These are phyloP conservation scores for Gouania willdenowi DNA, from an alignment of 2,797 vertebrate genomes.

Conservation along the genomic window DNA sequence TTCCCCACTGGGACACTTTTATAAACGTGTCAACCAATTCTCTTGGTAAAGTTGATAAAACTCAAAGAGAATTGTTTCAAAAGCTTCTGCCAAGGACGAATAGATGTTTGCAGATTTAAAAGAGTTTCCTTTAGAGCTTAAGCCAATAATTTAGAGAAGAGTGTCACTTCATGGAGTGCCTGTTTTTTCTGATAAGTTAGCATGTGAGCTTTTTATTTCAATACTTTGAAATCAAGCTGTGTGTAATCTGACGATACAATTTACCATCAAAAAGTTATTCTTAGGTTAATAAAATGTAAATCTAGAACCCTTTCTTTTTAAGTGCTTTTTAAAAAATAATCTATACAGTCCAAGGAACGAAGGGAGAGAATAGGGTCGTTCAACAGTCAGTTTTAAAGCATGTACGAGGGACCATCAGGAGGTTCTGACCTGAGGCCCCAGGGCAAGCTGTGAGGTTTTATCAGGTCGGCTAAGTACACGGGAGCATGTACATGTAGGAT, in stretches of 20 bases:
- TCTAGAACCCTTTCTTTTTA: no score
- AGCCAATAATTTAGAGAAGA: not conserved
- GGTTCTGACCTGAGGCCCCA: no score
- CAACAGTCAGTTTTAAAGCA: no score
- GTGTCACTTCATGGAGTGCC: not conserved
- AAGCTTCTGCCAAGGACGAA: not conserved
- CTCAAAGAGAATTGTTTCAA: not conserved
- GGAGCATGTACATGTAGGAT: no score
- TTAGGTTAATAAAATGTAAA: no score
- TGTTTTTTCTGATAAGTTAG: slow-evolving; percentile 5
- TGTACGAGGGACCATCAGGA: no score
- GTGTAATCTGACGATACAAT: slow-evolving; percentile 1
- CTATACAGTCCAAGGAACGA: no score
- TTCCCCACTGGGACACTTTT: not conserved
- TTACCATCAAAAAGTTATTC: no score
- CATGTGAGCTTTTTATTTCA: not conserved
- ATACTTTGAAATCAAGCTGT: not conserved
- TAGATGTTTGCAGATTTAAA: not conserved
- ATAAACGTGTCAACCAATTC: not conserved
- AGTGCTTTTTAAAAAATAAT: no score
- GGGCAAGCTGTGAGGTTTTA: no score
- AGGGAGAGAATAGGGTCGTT: no score
- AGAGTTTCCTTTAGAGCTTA: not conserved
- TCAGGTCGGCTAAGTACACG: no score
- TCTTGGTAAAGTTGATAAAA: not conserved